Conservation (phyloP, 1,140 invertebrate species). For the Zaprionus vittiger region DNA sequence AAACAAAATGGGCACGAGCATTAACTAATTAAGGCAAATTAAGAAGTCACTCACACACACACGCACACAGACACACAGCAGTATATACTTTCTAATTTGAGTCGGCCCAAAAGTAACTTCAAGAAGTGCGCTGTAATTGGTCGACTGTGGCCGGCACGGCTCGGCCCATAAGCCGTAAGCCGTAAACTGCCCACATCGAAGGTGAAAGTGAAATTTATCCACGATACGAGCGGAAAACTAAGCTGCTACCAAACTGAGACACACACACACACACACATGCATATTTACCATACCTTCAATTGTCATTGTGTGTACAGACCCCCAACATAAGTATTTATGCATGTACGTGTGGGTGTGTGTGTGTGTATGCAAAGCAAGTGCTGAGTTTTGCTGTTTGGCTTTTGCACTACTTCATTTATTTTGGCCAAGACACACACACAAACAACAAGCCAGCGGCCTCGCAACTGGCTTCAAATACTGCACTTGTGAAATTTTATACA, state of each 20-base stretch:
- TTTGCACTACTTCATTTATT: conserved; percentile 43
- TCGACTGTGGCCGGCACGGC: conserved; percentile 31
- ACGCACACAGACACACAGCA: neutral
- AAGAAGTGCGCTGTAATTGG: conserved; percentile 68
- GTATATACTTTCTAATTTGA: conserved; percentile 72
- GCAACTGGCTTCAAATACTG: conserved; percentile 57
- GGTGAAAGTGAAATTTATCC: conserved; percentile 74
- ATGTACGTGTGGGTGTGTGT: neutral
- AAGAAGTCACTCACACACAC: conserved; percentile 9
- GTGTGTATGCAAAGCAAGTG: conserved; percentile 37
- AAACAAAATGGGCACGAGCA: conserved; percentile 27
- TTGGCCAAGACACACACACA: conserved; percentile 34
- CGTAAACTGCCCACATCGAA: conserved; percentile 67
- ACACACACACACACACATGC: conserved; percentile 9
- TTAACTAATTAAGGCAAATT: conserved; percentile 55
- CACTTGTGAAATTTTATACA: conserved; percentile 62
- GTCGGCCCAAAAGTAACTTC: conserved; percentile 35
- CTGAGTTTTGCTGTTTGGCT: conserved; percentile 40
- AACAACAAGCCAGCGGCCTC: conserved; percentile 25
- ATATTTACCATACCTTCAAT: conserved; percentile 2
- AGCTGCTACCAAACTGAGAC: conserved; percentile 11
- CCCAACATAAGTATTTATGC: neutral
- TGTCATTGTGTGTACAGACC: neutral
- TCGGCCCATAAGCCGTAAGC: neutral
- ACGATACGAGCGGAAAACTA: conserved; percentile 45